Percentiles rank a stretch among this genome's conserved stretches.
These are phyloP conservation scores for Tetrax tetrax DNA, from an alignment of 2,113 vertebrate species.

Conservation along the genomic window DNA sequence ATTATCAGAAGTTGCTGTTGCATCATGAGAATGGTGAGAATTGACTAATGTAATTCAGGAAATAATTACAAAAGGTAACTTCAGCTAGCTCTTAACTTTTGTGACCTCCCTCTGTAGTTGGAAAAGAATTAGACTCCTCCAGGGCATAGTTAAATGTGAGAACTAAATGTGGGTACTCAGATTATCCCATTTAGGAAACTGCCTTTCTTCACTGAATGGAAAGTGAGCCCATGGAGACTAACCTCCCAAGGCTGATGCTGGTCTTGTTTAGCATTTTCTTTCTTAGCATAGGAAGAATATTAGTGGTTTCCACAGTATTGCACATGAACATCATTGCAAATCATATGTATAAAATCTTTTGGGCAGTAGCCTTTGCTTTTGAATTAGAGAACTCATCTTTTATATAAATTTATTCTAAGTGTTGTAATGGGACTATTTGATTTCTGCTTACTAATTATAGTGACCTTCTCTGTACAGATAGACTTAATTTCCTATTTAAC, in stretches of 20 bases:
- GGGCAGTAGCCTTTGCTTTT: neutral
- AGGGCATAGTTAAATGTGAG: neutral
- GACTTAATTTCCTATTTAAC: neutral
- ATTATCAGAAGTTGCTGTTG: neutral
- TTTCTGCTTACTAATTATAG: neutral
- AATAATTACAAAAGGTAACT: neutral
- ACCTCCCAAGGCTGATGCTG: neutral
- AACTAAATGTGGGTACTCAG: neutral
- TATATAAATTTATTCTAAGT: neutral
- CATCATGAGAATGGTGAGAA: neutral
- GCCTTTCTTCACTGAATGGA: neutral
- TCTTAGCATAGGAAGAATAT: neutral
- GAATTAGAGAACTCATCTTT: neutral
- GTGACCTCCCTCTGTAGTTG: neutral
- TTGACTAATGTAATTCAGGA: neutral
- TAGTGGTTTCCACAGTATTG: neutral
- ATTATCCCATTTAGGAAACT: neutral
- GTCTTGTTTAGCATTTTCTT: neutral
- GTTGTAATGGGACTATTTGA: neutral
- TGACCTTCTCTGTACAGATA: neutral
- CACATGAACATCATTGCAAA: neutral
- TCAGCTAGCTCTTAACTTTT: neutral
- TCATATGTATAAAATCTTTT: neutral
- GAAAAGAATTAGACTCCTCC: neutral
- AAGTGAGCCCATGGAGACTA: neutral